Conservation (phyloP, 2,113 vertebrate species). For the Nibea albiflora region DNA sequence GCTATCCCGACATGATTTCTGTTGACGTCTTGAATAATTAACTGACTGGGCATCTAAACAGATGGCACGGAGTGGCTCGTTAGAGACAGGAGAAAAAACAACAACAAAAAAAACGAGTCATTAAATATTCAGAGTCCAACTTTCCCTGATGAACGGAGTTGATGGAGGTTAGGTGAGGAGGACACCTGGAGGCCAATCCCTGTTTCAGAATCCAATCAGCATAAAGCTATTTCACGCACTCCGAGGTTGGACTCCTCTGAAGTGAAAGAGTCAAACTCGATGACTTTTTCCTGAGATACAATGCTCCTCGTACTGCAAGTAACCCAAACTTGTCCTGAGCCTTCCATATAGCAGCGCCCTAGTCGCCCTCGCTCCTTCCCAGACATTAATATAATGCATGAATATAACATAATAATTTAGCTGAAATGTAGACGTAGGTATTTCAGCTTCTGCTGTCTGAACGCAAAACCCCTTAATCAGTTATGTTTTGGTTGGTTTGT, state of each 20-base stretch:
- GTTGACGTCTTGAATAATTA: conserved; percentile 71
- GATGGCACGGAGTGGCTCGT: conserved; percentile 64
- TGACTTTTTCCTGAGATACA: background rate
- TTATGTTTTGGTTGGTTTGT: background rate
- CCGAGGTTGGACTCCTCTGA: conserved; percentile 9
- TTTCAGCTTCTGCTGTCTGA: background rate
- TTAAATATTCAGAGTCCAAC: conserved; percentile 63
- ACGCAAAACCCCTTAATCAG: background rate
- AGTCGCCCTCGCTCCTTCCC: background rate
- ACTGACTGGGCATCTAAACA: conserved; percentile 65
- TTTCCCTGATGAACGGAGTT: conserved; percentile 28
- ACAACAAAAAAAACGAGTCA: conserved; percentile 43
- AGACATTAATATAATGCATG: background rate
- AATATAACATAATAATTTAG: background rate
- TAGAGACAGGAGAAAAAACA: conserved; percentile 20
- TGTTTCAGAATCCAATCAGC: background rate
- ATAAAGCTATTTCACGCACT: background rate
- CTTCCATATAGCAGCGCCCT: background rate
- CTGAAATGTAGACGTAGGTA: background rate
- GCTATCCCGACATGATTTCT: conserved; percentile 41
- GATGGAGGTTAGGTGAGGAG: conserved; percentile 15
- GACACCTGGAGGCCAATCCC: conserved; percentile 5
- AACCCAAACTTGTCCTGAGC: background rate
- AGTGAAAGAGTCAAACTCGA: background rate
- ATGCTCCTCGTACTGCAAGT: background rate